Evolutionary conservation across 2,797 vertebrate genomes (phyloP), one percentile per base, ranked within the genome.

Genomic region (Phyllotis vaccarum): DNA sequence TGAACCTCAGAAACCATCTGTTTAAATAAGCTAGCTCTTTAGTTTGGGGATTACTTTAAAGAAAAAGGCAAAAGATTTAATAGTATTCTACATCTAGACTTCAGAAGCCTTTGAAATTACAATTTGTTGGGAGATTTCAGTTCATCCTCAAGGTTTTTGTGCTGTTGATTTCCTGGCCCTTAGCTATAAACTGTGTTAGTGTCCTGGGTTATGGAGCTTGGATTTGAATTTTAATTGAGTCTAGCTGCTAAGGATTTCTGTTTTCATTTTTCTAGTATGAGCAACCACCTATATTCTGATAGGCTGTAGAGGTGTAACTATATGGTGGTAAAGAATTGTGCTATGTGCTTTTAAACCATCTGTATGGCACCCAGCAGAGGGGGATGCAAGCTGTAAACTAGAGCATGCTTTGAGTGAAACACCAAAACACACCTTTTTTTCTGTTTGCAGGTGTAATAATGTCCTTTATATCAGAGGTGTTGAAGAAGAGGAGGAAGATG

Each of bases 381-480:
- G 66, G n/a, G 93, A n/a, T 34, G 17, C 76, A 7, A 8, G 21
- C 62, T 92, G 8, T 70, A 78, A 89, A 56, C 58, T 78, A 54
- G 93, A 87, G 34, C 40, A 2, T 88, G 9, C 31, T 81, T 86
- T 37, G 17, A 6, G 60, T 75, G 94, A 49, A 96, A 82, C 70
- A 92, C 85, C 74, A 81, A 80, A 89, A 29, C 70, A 91, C 70
- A 96, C 90, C 90, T 27, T 97, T 72, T 68, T 87, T 97, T 98
- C 91, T 96, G 0, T 97, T 97, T 97, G 46, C 98, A 99, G 99
- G 97, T 99, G 99, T 98, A 99, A 99, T 98, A 99, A 99, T 88
- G 99, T 99, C 94, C 98, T 99, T 98, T 99, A 99, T 98, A 99
- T 99, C 98, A 98, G 99, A 98, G 99, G 99, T 46, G 99, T 99